phyloP scores from a whole-genome alignment of 1,140 invertebrate species.

The Elymnias hypermnestra region DNA sequence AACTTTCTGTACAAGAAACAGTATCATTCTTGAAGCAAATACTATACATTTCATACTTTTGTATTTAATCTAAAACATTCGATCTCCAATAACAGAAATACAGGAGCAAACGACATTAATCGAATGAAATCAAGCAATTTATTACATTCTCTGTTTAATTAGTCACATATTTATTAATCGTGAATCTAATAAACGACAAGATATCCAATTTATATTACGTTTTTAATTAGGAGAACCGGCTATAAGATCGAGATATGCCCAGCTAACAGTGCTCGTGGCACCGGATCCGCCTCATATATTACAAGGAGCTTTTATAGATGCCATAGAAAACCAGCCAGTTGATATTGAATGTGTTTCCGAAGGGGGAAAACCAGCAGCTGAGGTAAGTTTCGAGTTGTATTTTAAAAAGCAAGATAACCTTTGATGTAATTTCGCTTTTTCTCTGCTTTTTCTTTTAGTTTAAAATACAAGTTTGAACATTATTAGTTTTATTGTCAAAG shows the following conservation, averaged over 20 bases:
- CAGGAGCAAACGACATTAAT: background rate
- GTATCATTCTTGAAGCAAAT: too few species aligned
- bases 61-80: too few species aligned
- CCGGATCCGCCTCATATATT: conserved; percentile 91
- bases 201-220: background rate
- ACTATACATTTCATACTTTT: too few species aligned
- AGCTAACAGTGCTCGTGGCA: conserved; percentile 89
- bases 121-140: background rate
- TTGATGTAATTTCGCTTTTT: too few species aligned
- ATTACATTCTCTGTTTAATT: background rate
- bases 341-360: conserved; percentile 93
- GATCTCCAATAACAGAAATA: background rate
- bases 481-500: too few species aligned
- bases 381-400: conserved; percentile 85
- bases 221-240: conserved; percentile 78
- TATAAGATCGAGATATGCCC: conserved; percentile 88
- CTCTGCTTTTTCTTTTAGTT: too few species aligned
- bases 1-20: too few species aligned
- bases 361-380: conserved; percentile 94
- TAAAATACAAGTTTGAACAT: too few species aligned
- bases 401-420: too few species aligned
- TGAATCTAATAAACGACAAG: background rate
- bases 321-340: conserved; percentile 90
- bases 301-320: conserved; percentile 87
- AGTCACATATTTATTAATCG: background rate